These are phyloP conservation scores for Podilymbus podiceps DNA, from an alignment of 2,113 vertebrate genomes.

Conservation along the genomic window DNA sequence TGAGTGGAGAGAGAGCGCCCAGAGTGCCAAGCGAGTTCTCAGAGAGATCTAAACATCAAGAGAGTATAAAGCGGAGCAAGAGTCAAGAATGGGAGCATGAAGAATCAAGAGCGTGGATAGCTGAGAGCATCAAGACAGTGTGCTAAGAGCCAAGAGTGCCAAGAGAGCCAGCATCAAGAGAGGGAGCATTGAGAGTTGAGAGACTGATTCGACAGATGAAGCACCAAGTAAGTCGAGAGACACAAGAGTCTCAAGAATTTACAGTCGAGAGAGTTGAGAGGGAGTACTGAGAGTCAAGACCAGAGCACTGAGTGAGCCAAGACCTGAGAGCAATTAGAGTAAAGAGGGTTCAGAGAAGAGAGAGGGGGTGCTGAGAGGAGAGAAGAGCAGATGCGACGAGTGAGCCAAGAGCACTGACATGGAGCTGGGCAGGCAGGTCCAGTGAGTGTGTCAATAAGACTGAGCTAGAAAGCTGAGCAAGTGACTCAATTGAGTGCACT, in stretches of 20 bases:
- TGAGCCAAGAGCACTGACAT: neutral
- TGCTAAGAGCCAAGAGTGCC: neutral
- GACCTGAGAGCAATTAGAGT: neutral
- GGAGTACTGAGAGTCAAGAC: neutral
- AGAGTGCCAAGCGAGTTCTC: neutral
- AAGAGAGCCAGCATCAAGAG: neutral
- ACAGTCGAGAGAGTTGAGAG: neutral
- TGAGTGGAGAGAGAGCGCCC: neutral
- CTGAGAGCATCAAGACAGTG: neutral
- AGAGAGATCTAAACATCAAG: neutral
- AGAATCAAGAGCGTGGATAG: neutral
- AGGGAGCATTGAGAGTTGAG: neutral
- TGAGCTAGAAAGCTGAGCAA: neutral
- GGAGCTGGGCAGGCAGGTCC: neutral
- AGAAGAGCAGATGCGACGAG: neutral
- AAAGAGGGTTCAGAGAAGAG: neutral
- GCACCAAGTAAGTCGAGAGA: neutral
- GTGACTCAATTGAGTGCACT: neutral
- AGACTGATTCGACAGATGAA: neutral
- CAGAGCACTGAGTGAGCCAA: neutral
- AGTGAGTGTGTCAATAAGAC: neutral
- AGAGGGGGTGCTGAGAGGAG: neutral
- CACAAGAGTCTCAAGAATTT: neutral
- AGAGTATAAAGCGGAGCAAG: neutral
- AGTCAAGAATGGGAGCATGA: neutral